Percentiles rank a stretch among this genome's conserved stretches.
phyloP scores from a whole-genome alignment of 2,888 invertebrate genomes.

The Ceratothoa steindachneri region DNA sequence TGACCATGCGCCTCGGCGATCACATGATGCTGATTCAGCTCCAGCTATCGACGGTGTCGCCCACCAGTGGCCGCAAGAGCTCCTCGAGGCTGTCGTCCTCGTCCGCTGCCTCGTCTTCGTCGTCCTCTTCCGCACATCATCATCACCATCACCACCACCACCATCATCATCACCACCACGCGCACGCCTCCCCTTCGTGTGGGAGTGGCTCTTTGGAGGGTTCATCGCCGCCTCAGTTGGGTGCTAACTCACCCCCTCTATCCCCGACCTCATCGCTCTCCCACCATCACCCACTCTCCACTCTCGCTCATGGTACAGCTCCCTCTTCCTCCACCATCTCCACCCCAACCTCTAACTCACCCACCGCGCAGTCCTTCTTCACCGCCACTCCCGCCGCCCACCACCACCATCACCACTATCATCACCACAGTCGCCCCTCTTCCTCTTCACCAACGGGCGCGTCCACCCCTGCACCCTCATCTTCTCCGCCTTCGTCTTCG shows the following conservation, averaged over 20 bases:
- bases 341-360: conserved; percentile 22
- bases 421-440: conserved; percentile 30
- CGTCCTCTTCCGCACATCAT: conserved; percentile 5
- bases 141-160: conserved; percentile 9
- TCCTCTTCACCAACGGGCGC: conserved; percentile 28
- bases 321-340: conserved; percentile 24
- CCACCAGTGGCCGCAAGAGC: conserved; percentile 53
- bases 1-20: conserved; percentile 91
- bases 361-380: conserved; percentile 30
- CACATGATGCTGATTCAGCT: conserved; percentile 97
- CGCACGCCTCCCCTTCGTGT: background rate
- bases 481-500: conserved; percentile 44
- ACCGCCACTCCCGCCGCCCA: conserved; percentile 34
- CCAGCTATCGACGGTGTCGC: conserved; percentile 81
- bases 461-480: conserved; percentile 25
- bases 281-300: conserved; percentile 37
- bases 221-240: background rate
- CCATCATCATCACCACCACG: background rate
- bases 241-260: conserved; percentile 23
- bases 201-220: background rate
- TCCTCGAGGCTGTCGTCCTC: conserved; percentile 18
- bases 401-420: conserved; percentile 36
- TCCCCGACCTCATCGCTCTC: conserved; percentile 53
- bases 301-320: conserved; percentile 3
- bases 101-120: background rate